phyloP scores from a whole-genome alignment of 2,888 invertebrate species.

The Asteroscopus sphinx region DNA sequence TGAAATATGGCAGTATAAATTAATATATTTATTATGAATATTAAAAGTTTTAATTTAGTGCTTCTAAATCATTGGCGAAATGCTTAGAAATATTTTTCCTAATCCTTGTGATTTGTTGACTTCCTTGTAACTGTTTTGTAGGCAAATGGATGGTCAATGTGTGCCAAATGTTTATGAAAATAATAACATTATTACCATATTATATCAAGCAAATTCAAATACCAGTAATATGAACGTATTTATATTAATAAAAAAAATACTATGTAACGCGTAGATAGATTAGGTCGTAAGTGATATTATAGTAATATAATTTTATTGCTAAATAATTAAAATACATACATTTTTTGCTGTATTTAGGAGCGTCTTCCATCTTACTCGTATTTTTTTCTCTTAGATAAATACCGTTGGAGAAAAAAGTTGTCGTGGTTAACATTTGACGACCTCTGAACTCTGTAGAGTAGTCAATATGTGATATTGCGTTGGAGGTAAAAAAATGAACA shows the following conservation, averaged over 20 bases:
- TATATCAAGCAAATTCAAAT: slow-evolving; percentile 77
- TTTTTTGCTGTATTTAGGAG: slow-evolving; percentile 89
- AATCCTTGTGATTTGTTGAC: slow-evolving; percentile 44
- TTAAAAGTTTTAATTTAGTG: slow-evolving; percentile 29
- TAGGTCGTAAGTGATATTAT: slow-evolving; percentile 87
- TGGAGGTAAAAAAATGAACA: slow-evolving; percentile 18
- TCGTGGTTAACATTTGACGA: slow-evolving; percentile 26
- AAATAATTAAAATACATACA: slow-evolving; percentile 82
- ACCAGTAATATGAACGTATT: slow-evolving; percentile 80
- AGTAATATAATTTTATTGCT: slow-evolving; percentile 78
- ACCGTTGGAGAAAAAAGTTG: slow-evolving; percentile 67
- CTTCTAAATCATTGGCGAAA: slow-evolving; percentile 53
- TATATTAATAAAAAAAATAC: slow-evolving; percentile 73
- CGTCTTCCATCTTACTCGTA: slow-evolving; percentile 88
- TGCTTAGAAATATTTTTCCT: slow-evolving; percentile 43
- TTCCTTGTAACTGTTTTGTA: slow-evolving; percentile 53
- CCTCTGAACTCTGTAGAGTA: slow-evolving; percentile 31
- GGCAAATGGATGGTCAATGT: slow-evolving; percentile 66
- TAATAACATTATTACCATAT: slow-evolving; percentile 68
- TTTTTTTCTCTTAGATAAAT: slow-evolving; percentile 81
- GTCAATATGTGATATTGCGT: slow-evolving; percentile 50
- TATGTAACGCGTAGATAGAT: slow-evolving; percentile 79
- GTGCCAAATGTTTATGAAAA: slow-evolving; percentile 82
- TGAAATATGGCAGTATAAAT: slow-evolving; percentile 5
- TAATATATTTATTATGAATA: no score